phyloP scores from a whole-genome alignment of 2,797 vertebrate genomes.

The Fistularia commersonii region DNA sequence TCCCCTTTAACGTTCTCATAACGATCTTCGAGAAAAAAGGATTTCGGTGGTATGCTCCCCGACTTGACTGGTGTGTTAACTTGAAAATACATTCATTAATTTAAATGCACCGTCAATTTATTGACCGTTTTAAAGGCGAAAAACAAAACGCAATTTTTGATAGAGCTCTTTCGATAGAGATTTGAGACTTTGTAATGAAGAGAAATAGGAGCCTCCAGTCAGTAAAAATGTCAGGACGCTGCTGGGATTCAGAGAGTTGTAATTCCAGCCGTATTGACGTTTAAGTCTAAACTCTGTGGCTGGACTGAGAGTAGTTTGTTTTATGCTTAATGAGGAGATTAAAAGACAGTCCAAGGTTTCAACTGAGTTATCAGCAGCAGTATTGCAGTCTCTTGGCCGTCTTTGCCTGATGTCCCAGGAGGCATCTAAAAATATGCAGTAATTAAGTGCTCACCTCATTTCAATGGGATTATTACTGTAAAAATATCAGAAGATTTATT shows the following conservation, averaged over 20 bases:
- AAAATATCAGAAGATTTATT: slow-evolving; percentile 45
- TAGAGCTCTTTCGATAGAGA: too few relatives aligned
- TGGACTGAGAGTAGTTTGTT: slow-evolving; percentile 12
- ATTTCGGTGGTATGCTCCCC: too few relatives aligned
- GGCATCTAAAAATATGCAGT: slow-evolving; percentile 62
- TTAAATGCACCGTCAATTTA: neutral
- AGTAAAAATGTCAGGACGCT: too few relatives aligned
- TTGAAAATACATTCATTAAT: neutral
- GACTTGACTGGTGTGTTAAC: too few relatives aligned
- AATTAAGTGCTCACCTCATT: slow-evolving; percentile 60
- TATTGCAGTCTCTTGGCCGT: slow-evolving; percentile 34
- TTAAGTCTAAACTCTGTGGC: slow-evolving; percentile 8
- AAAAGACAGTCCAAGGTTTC: slow-evolving; percentile 14
- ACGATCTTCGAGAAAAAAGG: too few relatives aligned
- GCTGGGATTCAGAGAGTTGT: neutral
- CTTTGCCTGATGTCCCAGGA: slow-evolving; percentile 32
- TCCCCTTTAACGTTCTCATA: too few relatives aligned
- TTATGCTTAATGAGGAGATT: slow-evolving; percentile 31
- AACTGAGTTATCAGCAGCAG: slow-evolving; percentile 16
- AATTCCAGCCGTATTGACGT: slow-evolving; percentile 4
- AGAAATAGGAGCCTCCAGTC: too few relatives aligned
- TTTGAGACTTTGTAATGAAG: too few relatives aligned
- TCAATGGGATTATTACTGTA: slow-evolving; percentile 52
- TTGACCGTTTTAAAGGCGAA: neutral
- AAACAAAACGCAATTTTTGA: too few relatives aligned